Evolutionary conservation across 2,113 vertebrate genomes (phyloP), one percentile per base, ranked within the genome.

Genomic region (Pterocles gutturalis): DNA sequence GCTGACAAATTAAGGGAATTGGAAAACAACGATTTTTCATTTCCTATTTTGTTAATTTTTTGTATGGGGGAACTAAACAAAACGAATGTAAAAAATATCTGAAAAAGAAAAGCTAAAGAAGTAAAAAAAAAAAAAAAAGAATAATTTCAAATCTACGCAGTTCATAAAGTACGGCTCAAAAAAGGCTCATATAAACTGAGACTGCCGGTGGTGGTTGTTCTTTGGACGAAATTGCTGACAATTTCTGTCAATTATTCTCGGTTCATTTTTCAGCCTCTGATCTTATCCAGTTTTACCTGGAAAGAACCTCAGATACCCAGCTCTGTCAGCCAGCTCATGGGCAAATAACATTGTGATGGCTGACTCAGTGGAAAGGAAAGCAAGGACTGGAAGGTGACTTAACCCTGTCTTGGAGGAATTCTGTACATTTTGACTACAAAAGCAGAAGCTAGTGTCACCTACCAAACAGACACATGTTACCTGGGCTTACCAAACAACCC

Each of bases 381-480:
- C 20, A 51, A 14, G 5, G 54, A 28, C 28, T 0, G 4, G 48
- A 66, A 36, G 19, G 12, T 65, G 53, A 29, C 22, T 80, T 19
- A 54, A 5, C 4, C 13, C 12, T 2, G 0, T 34, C 21, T 34
- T 46, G 15, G 26, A 64, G 14, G 29, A 53, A 16, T 64, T 75
- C 45, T 54, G 19, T 4, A 11, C 8, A 5, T 43, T 75, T 33
- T 24, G 6, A 2, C 33, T 33, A 11, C 7, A 31, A 22, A 53
- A 45, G 31, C 16, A 70, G 46, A 13, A 73, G 9, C 17, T 17
- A 22, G 17, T 8, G 25, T 31, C n/a, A 65, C 21, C 34, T 49
- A 20, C 12, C 25, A 49, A 60, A 33, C 7, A 72, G 24, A 25
- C 3, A 33, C 0, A 0, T 4, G 1, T 16, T 65, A 5, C 12